These are phyloP conservation scores for Pteria penguin DNA, from an alignment of 2,888 invertebrate genomes.

Conservation along the genomic window DNA sequence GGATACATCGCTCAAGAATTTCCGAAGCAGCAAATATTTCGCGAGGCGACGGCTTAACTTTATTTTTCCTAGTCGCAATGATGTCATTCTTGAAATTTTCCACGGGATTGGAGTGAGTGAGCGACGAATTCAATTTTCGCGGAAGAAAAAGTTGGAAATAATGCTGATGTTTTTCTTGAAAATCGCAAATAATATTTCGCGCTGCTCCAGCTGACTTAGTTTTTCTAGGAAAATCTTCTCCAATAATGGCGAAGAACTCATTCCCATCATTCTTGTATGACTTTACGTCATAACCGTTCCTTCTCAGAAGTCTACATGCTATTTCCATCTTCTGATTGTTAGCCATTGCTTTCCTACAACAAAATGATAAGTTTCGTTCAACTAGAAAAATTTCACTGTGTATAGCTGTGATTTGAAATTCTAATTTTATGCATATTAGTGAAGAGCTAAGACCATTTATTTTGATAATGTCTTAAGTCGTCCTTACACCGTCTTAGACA, in stretches of 20 bases:
- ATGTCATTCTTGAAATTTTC: background rate
- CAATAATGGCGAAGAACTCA: background rate
- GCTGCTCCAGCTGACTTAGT: background rate
- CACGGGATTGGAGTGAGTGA: background rate
- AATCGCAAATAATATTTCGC: slow-evolving; percentile 4
- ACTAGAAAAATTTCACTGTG: no score
- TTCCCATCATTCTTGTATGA: background rate
- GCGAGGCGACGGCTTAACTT: slow-evolving; percentile 1
- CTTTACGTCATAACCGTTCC: background rate
- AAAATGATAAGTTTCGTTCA: no score
- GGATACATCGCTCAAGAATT: slow-evolving; percentile 4
- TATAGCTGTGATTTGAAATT: no score
- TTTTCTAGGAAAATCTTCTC: background rate
- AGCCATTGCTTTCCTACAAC: no score
- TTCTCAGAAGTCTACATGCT: background rate
- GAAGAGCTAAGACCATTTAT: no score
- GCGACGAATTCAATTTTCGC: background rate
- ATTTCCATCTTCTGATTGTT: no score
- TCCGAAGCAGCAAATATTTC: slow-evolving; percentile 24
- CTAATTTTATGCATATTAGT: no score
- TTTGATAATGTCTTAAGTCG: no score
- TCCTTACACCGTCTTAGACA: no score
- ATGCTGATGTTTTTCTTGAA: background rate
- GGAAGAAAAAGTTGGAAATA: slow-evolving; percentile 19
- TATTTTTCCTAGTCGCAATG: background rate